Conservation (phyloP, 2,113 vertebrate species). For the Spilogale gracilis region DNA sequence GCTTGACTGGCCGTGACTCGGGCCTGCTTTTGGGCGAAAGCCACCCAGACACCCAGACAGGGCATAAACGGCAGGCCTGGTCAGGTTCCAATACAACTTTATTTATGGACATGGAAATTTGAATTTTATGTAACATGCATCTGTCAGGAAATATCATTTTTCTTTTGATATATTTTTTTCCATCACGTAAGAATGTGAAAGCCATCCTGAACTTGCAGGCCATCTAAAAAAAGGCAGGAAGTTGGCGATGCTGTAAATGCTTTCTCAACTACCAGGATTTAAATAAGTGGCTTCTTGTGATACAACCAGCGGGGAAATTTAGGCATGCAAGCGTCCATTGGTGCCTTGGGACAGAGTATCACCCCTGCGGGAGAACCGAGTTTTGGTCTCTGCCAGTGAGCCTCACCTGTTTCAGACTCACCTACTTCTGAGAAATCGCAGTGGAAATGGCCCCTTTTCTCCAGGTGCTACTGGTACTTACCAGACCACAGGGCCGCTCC, state of each 20-base stretch:
- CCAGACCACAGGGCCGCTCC: fast-evolving
- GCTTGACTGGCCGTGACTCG: fast-evolving
- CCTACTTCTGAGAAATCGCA: neutral
- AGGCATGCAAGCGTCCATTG: neutral
- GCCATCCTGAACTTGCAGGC: neutral
- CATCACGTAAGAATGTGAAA: neutral
- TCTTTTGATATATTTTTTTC: neutral
- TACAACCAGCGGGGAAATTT: neutral
- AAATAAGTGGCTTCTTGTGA: neutral
- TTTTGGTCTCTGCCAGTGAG: neutral
- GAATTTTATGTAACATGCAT: neutral
- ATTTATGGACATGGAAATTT: neutral
- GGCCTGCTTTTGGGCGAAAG: neutral
- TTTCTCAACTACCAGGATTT: neutral
- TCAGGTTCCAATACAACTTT: neutral
- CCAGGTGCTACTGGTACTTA: neutral
- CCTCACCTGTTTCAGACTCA: neutral
- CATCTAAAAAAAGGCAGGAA: neutral
- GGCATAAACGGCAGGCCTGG: too few relatives aligned
- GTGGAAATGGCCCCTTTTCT: neutral
- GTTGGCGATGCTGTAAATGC: neutral
- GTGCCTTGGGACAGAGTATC: neutral
- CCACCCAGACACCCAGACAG: neutral
- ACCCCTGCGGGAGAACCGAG: neutral
- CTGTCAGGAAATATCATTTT: neutral